Conservation (phyloP, 2,797 vertebrate genomes). For the Oreonectes daqikongensis region DNA sequence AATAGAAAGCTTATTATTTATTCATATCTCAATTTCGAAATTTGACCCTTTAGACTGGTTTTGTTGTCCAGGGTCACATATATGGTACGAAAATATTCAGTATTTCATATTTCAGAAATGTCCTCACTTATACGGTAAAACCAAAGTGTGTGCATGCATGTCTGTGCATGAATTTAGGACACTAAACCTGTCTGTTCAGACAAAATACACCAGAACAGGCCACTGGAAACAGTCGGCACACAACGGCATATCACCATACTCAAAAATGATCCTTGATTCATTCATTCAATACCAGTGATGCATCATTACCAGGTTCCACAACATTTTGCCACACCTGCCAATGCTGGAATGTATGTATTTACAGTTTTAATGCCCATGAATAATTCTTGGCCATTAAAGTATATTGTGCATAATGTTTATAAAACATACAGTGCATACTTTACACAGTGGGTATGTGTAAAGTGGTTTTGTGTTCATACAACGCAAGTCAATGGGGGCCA, state of each 20-base stretch:
- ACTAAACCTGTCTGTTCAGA: conserved; percentile 3
- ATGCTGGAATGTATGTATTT: too few species aligned
- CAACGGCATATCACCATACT: neutral
- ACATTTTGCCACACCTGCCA: neutral
- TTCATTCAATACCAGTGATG: neutral
- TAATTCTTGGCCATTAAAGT: too few species aligned
- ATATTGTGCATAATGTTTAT: too few species aligned
- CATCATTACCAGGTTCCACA: neutral
- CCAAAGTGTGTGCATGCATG: conserved; percentile 9
- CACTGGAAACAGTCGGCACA: neutral
- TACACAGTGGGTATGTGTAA: too few species aligned
- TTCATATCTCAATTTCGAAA: too few species aligned
- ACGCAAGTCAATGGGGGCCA: too few species aligned
- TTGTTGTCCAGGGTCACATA: too few species aligned
- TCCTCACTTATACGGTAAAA: neutral
- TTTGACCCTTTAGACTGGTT: too few species aligned
- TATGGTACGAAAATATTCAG: neutral
- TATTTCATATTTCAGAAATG: neutral
- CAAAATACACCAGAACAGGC: neutral
- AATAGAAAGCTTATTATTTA: too few species aligned
- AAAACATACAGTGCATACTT: too few species aligned
- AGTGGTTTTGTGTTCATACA: too few species aligned
- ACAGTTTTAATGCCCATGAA: too few species aligned
- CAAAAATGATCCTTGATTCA: neutral
- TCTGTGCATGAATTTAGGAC: neutral